These are phyloP conservation scores for Calyptomena viridis DNA, from an alignment of 2,113 vertebrate genomes.

Conservation along the genomic window DNA sequence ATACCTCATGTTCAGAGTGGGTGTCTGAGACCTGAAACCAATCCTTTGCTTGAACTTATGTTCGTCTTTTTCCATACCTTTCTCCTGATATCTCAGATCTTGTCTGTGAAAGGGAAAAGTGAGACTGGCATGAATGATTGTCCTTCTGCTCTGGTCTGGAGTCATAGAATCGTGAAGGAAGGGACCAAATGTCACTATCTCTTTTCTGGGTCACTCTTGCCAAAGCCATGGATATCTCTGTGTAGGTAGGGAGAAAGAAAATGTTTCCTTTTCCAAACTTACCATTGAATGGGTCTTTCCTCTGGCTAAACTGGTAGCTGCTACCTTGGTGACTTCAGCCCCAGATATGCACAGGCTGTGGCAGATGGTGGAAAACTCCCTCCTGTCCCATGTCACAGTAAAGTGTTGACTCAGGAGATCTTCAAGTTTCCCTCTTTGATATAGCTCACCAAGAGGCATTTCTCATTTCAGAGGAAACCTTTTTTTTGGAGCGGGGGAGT, in stretches of 20 bases:
- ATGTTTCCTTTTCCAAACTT: neutral
- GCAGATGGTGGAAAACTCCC: neutral
- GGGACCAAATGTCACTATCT: neutral
- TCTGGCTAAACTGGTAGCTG: neutral
- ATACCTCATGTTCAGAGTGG: neutral
- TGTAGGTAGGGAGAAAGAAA: neutral
- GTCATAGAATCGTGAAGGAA: neutral
- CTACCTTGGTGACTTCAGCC: neutral
- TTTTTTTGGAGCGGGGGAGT: no score
- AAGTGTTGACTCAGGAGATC: neutral
- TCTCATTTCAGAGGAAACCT: neutral
- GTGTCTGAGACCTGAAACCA: neutral
- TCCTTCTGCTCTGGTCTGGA: neutral
- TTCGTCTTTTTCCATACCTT: neutral
- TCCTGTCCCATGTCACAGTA: neutral
- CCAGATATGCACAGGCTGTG: neutral
- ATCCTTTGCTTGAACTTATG: neutral
- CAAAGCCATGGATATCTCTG: neutral
- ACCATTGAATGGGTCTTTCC: neutral
- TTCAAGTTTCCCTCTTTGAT: neutral
- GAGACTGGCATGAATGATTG: neutral
- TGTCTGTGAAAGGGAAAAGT: neutral
- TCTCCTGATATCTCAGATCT: neutral
- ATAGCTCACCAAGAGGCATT: neutral
- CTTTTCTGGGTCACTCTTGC: neutral